phyloP scores from a whole-genome alignment of 2,888 invertebrate species.

The Dasysyrphus albostriatus region DNA sequence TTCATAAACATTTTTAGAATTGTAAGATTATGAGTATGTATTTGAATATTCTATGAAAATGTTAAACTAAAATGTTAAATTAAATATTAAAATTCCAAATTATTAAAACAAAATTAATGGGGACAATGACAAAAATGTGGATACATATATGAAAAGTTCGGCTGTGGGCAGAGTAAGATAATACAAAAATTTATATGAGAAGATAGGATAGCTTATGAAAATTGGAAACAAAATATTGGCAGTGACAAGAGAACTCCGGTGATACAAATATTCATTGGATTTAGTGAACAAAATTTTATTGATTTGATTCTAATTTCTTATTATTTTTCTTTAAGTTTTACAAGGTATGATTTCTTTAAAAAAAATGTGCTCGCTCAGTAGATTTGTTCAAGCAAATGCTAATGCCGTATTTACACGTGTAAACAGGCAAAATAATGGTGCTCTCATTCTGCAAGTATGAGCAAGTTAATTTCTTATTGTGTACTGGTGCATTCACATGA shows the following conservation, averaged over 20 bases:
- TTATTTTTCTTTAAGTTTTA: no score
- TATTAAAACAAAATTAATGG: slow-evolving; percentile 4
- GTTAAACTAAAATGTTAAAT: slow-evolving; percentile 35
- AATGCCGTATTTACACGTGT: no score
- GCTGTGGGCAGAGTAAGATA: slow-evolving; percentile 75
- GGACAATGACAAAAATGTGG: slow-evolving; percentile 54
- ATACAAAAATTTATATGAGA: slow-evolving; percentile 66
- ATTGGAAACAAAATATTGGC: slow-evolving; percentile 54
- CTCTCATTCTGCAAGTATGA: no score
- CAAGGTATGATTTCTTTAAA: no score
- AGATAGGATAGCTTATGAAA: slow-evolving; percentile 53
- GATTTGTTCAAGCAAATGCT: no score
- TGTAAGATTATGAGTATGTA: slow-evolving; percentile 51
- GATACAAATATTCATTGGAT: slow-evolving; percentile 32
- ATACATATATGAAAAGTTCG: slow-evolving; percentile 66
- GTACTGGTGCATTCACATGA: no score
- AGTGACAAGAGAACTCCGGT: slow-evolving; percentile 19
- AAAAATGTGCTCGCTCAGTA: no score
- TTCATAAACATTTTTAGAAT: slow-evolving; percentile 54
- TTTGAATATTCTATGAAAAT: slow-evolving; percentile 54
- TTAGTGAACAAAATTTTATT: slow-evolving; percentile 20
- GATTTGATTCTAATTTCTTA: no score
- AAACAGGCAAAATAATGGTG: no score
- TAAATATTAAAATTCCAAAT: slow-evolving; percentile 39
- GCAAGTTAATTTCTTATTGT: no score